These are phyloP conservation scores for Caenorhabditis sp. DNA, from an alignment of 2,888 invertebrate genomes.

Conservation along the genomic window DNA sequence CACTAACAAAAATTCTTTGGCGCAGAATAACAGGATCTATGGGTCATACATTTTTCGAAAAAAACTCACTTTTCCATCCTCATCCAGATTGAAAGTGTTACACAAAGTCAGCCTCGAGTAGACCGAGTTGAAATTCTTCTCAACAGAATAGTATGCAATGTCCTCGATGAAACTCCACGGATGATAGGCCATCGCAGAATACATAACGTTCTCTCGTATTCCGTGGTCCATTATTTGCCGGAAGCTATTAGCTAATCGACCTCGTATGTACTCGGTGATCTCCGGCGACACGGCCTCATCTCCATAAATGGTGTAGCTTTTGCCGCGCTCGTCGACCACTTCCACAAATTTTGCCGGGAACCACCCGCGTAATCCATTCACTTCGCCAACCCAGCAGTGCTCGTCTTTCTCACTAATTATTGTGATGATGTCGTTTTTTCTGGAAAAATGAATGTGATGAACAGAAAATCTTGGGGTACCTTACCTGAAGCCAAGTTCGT, in stretches of 20 bases:
- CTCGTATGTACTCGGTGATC: slow-evolving; percentile 95
- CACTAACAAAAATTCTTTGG: too few species aligned
- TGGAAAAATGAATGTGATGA: too few species aligned
- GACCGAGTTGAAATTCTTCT: slow-evolving; percentile 97
- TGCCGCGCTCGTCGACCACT: slow-evolving; percentile 93
- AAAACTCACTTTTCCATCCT: slow-evolving; percentile 88
- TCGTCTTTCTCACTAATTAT: slow-evolving; percentile 83
- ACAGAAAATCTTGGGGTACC: too few species aligned
- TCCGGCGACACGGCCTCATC: slow-evolving; percentile 97
- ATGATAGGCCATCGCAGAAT: slow-evolving; percentile 88
- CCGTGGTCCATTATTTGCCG: slow-evolving; percentile 76
- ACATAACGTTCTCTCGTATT: slow-evolving; percentile 68
- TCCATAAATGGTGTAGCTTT: slow-evolving; percentile 84
- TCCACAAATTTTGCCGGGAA: slow-evolving; percentile 82
- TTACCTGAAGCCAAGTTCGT: slow-evolving; percentile 90
- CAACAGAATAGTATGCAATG: slow-evolving; percentile 94
- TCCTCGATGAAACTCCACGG: slow-evolving; percentile 93
- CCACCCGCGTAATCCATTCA: slow-evolving; percentile 82
- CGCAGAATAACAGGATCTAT: too few species aligned
- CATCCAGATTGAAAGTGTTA: slow-evolving; percentile 95
- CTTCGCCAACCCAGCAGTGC: slow-evolving; percentile 82
- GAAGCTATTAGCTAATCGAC: slow-evolving; percentile 80
- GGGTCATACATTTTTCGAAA: slow-evolving; percentile 58
- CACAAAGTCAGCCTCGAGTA: slow-evolving; percentile 96
- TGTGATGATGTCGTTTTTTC: slow-evolving; percentile 98